A percentile compares a stretch with the other conserved stretches of the same genome.
These are phyloP conservation scores for Platycheirus albimanus DNA, from an alignment of 2,888 invertebrate genomes.

Conservation along the genomic window DNA sequence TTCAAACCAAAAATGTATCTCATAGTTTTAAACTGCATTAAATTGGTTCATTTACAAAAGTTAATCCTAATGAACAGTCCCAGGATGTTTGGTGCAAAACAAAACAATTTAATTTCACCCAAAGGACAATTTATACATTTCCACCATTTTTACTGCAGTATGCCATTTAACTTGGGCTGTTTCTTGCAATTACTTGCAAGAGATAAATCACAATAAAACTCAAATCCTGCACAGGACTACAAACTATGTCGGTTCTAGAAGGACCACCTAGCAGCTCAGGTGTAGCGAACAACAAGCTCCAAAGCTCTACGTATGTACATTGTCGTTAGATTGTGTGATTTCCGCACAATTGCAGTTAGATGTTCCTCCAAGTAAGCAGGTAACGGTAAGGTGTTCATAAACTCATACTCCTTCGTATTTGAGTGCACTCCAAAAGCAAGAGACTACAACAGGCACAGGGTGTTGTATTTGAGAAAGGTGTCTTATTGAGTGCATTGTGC, in stretches of 20 bases:
- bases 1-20: too few relatives aligned
- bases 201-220: conserved; percentile 29
- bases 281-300: not conserved
- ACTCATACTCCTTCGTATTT: not conserved
- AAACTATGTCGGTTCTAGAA: too few relatives aligned
- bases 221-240: not conserved
- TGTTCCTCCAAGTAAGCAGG: not conserved
- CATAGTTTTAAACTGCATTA: too few relatives aligned
- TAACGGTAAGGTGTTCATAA: not conserved
- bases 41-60: too few relatives aligned
- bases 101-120: not conserved
- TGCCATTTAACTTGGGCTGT: conserved; percentile 20
- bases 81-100: not conserved
- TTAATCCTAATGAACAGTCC: too few relatives aligned
- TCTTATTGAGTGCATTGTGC: conserved; percentile 46
- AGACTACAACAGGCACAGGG: conserved; percentile 35
- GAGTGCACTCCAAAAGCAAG: conserved; percentile 6
- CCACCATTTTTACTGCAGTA: conserved; percentile 16
- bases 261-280: conserved; percentile 2
- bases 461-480: conserved; percentile 40
- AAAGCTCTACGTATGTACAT: too few relatives aligned
- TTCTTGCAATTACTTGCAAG: conserved; percentile 18
- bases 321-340: conserved; percentile 5
- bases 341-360: conserved; percentile 2
- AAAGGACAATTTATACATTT: not conserved